A percentile compares a stretch with the other conserved stretches of the same genome.
Evolutionary conservation across 2,888 invertebrate species (phyloP).

Genomic region (Gerris lacustris): DNA sequence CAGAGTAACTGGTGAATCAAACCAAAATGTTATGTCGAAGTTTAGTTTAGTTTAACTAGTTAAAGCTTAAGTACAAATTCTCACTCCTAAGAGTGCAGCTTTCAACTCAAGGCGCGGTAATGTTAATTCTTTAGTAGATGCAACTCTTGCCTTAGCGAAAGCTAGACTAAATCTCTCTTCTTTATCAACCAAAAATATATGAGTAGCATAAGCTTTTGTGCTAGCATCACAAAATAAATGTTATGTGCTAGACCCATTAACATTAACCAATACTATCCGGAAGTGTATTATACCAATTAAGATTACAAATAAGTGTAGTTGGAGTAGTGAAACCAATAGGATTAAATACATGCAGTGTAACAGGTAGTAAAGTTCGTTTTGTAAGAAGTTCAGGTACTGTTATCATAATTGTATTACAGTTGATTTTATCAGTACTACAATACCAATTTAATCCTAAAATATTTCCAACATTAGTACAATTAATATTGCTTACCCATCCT

Average conservation of each 20-base stretch:
- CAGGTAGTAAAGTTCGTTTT: constrained; percentile 6
- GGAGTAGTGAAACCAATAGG: constrained; percentile 18
- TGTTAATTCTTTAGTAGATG: constrained; percentile 15
- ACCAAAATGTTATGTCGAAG: too few species aligned
- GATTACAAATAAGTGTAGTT: constrained; percentile 9
- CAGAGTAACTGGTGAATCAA: constrained; percentile 17
- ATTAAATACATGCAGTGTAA: constrained; percentile 14
- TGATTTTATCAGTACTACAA: constrained; percentile 10
- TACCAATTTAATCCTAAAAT: constrained; percentile 17
- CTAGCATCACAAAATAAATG: constrained; percentile 21
- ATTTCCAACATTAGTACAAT: too few species aligned
- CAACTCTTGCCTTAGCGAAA: constrained; percentile 18
- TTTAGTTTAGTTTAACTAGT: constrained; percentile 2
- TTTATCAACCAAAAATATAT: constrained; percentile 14
- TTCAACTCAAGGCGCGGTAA: constrained; percentile 20
- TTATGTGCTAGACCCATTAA: constrained; percentile 1
- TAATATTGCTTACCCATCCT: too few species aligned
- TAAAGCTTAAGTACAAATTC: constrained; percentile 11
- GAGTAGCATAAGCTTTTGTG: constrained; percentile 16
- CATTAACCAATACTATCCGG: not conserved
- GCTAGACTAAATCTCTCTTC: constrained; percentile 12
- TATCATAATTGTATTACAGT: too few species aligned
- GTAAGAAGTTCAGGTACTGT: not conserved
- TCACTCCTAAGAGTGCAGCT: constrained; percentile 16
- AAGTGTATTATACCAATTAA: constrained; percentile 15